These are phyloP conservation scores for Tipula confusa DNA, from an alignment of 2,888 invertebrate genomes.

Conservation along the genomic window DNA sequence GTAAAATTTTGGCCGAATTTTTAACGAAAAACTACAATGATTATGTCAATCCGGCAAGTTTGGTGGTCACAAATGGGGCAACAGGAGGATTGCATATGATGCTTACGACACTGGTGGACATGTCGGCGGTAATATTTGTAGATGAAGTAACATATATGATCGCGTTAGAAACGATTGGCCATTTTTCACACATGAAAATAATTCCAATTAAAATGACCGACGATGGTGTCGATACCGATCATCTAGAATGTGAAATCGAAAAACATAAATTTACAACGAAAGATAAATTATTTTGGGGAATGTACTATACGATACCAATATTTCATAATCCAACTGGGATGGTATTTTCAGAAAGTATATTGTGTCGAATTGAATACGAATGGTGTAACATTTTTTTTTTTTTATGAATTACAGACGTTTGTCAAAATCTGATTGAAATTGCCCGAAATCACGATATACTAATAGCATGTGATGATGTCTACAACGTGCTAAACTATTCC, in stretches of 20 bases:
- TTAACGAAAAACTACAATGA: conserved; percentile 49
- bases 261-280: conserved; percentile 43
- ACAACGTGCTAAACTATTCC: conserved; percentile 56
- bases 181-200: conserved; percentile 54
- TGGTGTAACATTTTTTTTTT: not conserved
- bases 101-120: conserved; percentile 54
- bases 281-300: conserved; percentile 53
- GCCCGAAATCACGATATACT: conserved; percentile 50
- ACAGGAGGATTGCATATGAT: conserved; percentile 57
- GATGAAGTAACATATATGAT: conserved; percentile 64
- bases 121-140: conserved; percentile 56
- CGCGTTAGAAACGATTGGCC: conserved; percentile 54
- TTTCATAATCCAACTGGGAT: conserved; percentile 60
- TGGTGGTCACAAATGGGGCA: conserved; percentile 59
- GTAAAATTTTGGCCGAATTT: conserved; percentile 51
- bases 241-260: conserved; percentile 49
- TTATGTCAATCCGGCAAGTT: conserved; percentile 50
- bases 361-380: not conserved
- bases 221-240: conserved; percentile 52
- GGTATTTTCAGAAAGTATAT: conserved; percentile 49
- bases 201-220: conserved; percentile 48
- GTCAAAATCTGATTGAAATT: conserved; percentile 48
- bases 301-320: conserved; percentile 56
- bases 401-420: conserved; percentile 46
- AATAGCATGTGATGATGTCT: conserved; percentile 60